Conservation (phyloP, 2,113 vertebrate species). For the Galbula dea region DNA sequence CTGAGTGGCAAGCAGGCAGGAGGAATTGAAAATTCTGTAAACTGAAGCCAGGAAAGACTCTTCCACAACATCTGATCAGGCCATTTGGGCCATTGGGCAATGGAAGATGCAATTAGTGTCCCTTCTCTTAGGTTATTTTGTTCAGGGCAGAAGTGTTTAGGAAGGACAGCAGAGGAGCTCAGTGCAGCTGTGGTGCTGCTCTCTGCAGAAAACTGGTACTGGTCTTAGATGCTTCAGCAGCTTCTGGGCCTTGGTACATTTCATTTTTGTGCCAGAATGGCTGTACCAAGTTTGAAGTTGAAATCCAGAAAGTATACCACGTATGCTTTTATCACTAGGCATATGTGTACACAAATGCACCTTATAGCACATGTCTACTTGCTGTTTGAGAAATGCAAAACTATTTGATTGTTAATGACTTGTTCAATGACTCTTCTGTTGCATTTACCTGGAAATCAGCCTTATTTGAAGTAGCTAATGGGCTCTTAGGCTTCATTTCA, state of each 20-base stretch:
- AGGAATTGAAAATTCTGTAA: neutral
- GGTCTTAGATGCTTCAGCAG: neutral
- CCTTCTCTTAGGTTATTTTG: neutral
- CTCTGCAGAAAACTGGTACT: neutral
- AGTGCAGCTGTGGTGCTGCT: fast-evolving
- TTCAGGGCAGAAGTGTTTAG: neutral
- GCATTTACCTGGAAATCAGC: neutral
- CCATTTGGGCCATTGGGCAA: neutral
- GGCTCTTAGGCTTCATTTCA: neutral
- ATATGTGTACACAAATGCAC: fast-evolving
- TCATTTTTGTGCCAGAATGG: neutral
- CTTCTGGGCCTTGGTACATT: fast-evolving
- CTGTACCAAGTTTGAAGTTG: neutral
- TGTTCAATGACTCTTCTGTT: neutral
- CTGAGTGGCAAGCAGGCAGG: neutral
- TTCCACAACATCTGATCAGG: neutral
- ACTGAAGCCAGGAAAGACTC: neutral
- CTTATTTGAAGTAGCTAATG: neutral
- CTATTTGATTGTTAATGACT: neutral
- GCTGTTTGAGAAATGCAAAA: neutral
- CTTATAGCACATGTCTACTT: neutral
- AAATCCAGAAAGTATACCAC: neutral
- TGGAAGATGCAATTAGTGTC: neutral
- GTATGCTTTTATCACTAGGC: neutral
- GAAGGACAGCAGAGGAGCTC: neutral